Conservation (phyloP, 2,888 invertebrate genomes). For the Abscondita cerata region DNA sequence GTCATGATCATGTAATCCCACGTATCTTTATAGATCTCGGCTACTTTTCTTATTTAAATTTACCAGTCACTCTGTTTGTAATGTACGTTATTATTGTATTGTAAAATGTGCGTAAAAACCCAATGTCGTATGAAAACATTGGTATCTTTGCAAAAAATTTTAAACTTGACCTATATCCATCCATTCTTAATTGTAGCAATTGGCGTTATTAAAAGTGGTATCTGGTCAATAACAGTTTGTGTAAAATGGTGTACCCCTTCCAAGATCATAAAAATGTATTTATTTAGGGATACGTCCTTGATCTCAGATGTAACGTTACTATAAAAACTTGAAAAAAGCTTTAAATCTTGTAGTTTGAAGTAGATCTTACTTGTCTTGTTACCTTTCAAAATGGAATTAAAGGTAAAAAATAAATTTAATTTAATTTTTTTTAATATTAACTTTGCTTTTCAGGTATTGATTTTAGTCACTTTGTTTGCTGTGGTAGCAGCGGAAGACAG, state of each 20-base stretch:
- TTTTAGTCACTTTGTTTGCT: background rate
- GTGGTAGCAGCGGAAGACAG: background rate
- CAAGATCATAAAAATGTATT: background rate
- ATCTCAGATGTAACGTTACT: background rate
- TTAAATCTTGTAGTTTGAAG: background rate
- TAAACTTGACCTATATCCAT: slow-evolving; percentile 5
- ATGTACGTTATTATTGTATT: too few relatives aligned
- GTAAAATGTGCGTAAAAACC: slow-evolving; percentile 6
- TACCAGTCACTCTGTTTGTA: slow-evolving; percentile 2
- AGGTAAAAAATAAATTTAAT: too few relatives aligned
- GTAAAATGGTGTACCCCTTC: slow-evolving; percentile 1
- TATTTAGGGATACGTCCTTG: background rate
- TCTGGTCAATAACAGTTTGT: background rate
- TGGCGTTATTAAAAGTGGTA: background rate
- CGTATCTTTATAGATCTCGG: background rate
- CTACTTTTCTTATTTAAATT: background rate
- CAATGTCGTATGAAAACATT: background rate
- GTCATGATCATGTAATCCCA: slow-evolving; percentile 6
- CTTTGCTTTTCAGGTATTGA: slow-evolving; percentile 2
- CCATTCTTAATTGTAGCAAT: background rate
- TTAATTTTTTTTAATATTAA: background rate
- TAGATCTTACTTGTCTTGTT: background rate
- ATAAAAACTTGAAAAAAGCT: too few relatives aligned
- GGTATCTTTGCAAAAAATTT: background rate
- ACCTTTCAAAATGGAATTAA: background rate